These are phyloP conservation scores for Theristicus caerulescens DNA, from an alignment of 2,113 vertebrate genomes.

Conservation along the genomic window DNA sequence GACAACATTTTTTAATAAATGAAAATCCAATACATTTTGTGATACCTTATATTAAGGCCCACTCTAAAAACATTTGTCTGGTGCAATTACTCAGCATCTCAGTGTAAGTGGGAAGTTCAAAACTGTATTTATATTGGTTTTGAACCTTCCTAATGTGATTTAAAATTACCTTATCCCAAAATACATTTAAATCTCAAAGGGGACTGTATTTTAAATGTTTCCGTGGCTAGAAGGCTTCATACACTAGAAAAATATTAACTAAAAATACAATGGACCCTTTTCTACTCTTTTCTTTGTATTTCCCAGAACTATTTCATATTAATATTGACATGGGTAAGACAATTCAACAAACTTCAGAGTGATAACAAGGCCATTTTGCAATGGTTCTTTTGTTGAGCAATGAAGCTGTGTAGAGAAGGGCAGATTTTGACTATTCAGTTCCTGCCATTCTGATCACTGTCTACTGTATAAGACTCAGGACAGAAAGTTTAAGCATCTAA, in stretches of 20 bases:
- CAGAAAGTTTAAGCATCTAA: not conserved
- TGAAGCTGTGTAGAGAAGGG: not conserved
- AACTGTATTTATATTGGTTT: constrained; percentile 34
- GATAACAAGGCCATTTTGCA: not conserved
- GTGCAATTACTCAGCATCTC: constrained; percentile 2
- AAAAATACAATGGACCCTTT: not conserved
- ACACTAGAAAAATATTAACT: not conserved
- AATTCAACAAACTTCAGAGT: not conserved
- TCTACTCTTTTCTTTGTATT: not conserved
- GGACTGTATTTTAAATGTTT: not conserved
- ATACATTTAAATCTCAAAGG: not conserved
- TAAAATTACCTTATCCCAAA: constrained; percentile 30
- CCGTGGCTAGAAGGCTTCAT: not conserved
- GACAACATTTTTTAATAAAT: constrained; percentile 35
- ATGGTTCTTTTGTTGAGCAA: not conserved
- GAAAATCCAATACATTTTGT: constrained; percentile 24
- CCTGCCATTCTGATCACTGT: not conserved
- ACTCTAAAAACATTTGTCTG: constrained; percentile 28
- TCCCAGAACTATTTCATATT: not conserved
- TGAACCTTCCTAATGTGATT: not conserved
- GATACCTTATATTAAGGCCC: constrained; percentile 21
- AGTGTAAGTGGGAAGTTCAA: constrained; percentile 8
- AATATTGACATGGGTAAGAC: not conserved
- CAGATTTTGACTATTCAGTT: not conserved
- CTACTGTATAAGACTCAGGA: not conserved